Conservation (phyloP, 2,113 vertebrate genomes). For the Stomatorhinus ivindoensis region DNA sequence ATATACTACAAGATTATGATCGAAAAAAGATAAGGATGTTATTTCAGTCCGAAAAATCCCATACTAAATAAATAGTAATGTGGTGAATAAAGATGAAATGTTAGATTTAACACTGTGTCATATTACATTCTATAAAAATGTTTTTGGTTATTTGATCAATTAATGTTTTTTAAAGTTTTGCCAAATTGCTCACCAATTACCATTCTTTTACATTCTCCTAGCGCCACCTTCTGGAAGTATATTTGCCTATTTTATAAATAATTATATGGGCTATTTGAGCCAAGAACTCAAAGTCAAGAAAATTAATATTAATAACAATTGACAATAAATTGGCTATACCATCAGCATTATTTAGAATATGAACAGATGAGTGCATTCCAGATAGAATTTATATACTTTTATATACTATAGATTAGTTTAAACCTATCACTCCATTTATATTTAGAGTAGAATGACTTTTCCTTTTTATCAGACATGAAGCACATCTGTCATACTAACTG, state of each 20-base stretch:
- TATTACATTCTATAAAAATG: neutral
- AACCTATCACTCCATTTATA: neutral
- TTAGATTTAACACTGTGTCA: neutral
- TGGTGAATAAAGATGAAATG: neutral
- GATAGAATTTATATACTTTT: neutral
- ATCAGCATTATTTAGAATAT: neutral
- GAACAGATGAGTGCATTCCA: neutral
- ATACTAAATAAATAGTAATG: slow-evolving; percentile 2
- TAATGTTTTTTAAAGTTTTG: neutral
- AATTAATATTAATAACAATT: neutral
- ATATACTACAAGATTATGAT: neutral
- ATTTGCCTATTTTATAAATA: neutral
- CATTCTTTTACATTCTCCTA: neutral
- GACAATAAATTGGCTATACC: neutral
- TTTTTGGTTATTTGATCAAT: neutral
- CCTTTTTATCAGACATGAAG: neutral
- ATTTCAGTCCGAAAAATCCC: neutral
- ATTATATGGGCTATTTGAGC: neutral
- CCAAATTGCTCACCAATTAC: neutral
- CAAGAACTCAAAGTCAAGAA: neutral
- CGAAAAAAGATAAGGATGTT: neutral
- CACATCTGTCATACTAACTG: neutral
- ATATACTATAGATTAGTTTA: neutral
- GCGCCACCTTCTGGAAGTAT: slow-evolving; percentile 39
- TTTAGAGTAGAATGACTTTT: neutral